Evolutionary conservation across 92 coral and sea anemone species (phyloP).

Genomic region (Montipora capitata): DNA sequence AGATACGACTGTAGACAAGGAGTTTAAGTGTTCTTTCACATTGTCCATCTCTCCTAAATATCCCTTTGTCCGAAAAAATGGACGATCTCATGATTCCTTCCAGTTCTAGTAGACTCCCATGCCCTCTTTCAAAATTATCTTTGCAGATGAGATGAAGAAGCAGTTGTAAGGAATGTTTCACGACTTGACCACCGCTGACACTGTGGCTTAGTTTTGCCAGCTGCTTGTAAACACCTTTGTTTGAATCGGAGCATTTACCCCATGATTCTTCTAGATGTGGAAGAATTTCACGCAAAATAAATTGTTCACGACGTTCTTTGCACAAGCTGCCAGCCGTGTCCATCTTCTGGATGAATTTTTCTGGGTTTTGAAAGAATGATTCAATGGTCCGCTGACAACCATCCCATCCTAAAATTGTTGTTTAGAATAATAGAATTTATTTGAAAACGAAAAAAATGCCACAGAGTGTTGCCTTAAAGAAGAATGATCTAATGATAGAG

Average conservation of each 20-base stretch:
- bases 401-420: no score
- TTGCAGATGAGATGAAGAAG: slow-evolving; percentile 32
- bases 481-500: no score
- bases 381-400: neutral
- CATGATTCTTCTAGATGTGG: slow-evolving; percentile 4
- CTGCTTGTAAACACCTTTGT: slow-evolving; percentile 1
- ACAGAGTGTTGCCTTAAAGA: no score
- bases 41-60: slow-evolving; percentile 7
- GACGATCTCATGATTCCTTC: slow-evolving; percentile 21
- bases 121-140: neutral
- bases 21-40: neutral
- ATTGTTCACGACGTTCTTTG: neutral
- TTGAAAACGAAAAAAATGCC: no score
- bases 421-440: no score
- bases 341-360: neutral
- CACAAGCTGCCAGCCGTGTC: neutral
- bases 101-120: neutral
- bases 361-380: neutral
- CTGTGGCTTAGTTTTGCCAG: slow-evolving; percentile 20
- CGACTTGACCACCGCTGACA: slow-evolving; percentile 6
- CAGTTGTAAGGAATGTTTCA: neutral
- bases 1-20: slow-evolving; percentile 32
- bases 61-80: neutral
- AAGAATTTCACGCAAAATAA: neutral
- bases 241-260: slow-evolving; percentile 1